Base-by-base conservation (phyloP, 1,140 invertebrate genomes). In the Amphibalanus amphitrite region DNA sequence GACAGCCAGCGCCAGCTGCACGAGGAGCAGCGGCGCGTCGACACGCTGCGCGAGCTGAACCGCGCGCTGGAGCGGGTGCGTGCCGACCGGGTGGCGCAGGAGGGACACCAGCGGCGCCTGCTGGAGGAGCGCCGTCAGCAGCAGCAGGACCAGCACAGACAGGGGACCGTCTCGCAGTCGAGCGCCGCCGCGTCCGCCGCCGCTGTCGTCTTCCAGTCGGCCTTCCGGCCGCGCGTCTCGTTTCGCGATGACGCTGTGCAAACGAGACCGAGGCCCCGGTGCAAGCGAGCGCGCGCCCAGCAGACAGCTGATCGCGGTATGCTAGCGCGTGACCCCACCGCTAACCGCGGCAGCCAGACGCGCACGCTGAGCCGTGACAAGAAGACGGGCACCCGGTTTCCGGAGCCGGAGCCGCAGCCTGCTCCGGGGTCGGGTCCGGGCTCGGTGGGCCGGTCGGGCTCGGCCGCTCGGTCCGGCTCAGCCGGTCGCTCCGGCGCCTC, bases 141-240 rank as follows among this genome's bases (percentile, higher is more conserved):
- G 47, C 13, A 13, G 17, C 10, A 59, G 20, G 47, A 13, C 10
- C 47, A n/a, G n/a, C n/a, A n/a, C n/a, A n/a, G 47, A 3, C 47
- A 23, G 13, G 13, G 3, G 47, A 20, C 47, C 6, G 47, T 20
- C 47, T 8, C 47, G 10, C 47, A 59, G 47, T 59, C 47, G 10
- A 59, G 47, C 47, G 20, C 47, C 47, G 47, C 47, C 47, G 6
- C 47, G 1, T 59, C 47, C 47, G 10, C 47, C 47, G 20, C 47
- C 47, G 26, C 64, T 23, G 65, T 67, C n/a, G 65, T 28, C 3
- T 67, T 67, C 28, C 65, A 67, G 65, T 67, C 65, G 65, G 65
- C 65, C n/a, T 67, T 67, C 65, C 15, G 65, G 65, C 65, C 65
- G n/a, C 26, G 26, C 10, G 26, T 67, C 4, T 67, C 65, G 65